Evolutionary conservation across 2,888 invertebrate genomes (phyloP), one percentile per base, ranked within the genome.

Genomic region (Apoda limacodes): DNA sequence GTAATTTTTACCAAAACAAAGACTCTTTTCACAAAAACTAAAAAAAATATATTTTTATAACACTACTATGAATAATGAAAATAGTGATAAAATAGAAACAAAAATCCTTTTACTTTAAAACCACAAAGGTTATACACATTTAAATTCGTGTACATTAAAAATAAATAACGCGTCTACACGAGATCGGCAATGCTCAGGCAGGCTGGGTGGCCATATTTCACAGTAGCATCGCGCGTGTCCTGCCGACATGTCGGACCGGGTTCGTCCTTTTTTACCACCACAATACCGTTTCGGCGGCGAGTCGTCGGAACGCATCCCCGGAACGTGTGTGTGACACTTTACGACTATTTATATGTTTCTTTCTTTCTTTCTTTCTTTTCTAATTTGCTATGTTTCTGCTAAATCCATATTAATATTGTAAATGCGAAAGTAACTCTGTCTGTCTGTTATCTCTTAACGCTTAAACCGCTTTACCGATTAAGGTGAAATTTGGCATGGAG

Each of bases 121-220:
- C 25, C 10, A 15, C 22, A 22, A 13, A 13, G 13, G 27, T 13
- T 23, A 28, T 32, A 32, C 27, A 32, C 28, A 32, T 27, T 6
- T 9, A 9, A 19, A 19, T 6, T 19, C 19, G 9, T 9, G 6
- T 9, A 9, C 19, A 19, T 55, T 55, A 52, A 61, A 65, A 62
- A 66, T 65, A 68, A 55, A 59, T 61, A 57, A 56, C 40, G 46
- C 48, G 45, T 43, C 52, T 49, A 50, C 50, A 48, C 52, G 51
- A 48, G 45, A 47, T 44, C 36, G 37, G 35, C 32, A 32, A 23
- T 13, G 13, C 34, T 17, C 17, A 7, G 17, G 20, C 7, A 30
- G 24, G 13, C 38, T 27, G 48, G 52, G 52, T 47, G 57, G 55
- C 60, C 52, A 65, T 69, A 69, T 61, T 57, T 74, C 55, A 71